Base-by-base conservation (phyloP, 2,113 vertebrate species). In the Silurus asotus region DNA sequence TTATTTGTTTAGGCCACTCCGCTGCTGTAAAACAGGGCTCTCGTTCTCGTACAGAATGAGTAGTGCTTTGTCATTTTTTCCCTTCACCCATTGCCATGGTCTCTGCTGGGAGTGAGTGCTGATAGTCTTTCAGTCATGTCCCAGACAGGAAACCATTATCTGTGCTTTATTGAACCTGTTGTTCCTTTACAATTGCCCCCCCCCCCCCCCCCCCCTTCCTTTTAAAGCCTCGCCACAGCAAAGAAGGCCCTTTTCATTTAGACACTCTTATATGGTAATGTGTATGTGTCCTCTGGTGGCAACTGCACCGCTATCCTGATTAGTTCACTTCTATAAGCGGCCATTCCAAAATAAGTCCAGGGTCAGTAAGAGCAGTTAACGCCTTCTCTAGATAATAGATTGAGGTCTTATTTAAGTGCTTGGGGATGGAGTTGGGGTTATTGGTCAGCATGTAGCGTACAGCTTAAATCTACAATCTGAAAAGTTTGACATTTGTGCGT, bases 231-330 rank as follows among this genome's bases (percentile, higher is more conserved):
- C 20, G 20, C 59, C 5, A 61, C 49, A 86, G 72, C 87, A 83
- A 83, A 90, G 58, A 53, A 87, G 74, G 80, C 62, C 85, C 77
- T 83, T 76, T 81, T 79, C 74, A 84, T 76, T 83, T 87, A 45
- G 10, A 45, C n/a, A 78, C 86, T 77, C 81, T 77, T 84, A 10
- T 81, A 84, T 89, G 77, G 82, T 81, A 89, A 89, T 96, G 94
- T 90, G 91, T 92, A 94, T 93, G 92, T 94, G 92, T 92, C 94
- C 93, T 92, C 90, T 92, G 91, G 93, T 92, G 88, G 93, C 90
- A 92, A 91, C 92, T 94, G 79, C 74, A 64, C 59, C 51, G 37
- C 37, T 56, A 65, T 85, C 69, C 20, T 74, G 87, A 77, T 80
- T 75, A 17, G 49, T 61, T 28, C 20, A 55, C 49, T 85, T 83